Percentiles rank a stretch among this genome's conserved stretches.
phyloP scores from a whole-genome alignment of 2,888 invertebrate genomes.

The Ectropis crepuscularia region DNA sequence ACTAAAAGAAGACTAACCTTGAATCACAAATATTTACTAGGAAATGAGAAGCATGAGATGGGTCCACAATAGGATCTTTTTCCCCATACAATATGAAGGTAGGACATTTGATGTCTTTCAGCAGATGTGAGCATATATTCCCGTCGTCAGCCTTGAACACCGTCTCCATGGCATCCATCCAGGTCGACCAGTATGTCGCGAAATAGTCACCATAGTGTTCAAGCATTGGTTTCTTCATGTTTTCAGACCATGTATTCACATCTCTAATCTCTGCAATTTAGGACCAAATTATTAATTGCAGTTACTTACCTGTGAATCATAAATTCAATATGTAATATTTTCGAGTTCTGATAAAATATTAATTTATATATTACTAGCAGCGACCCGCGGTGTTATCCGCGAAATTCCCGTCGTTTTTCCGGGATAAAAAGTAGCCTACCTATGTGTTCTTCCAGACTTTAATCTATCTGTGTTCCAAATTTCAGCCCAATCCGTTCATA shows the following conservation, averaged over 20 bases:
- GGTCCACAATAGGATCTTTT: slow-evolving; percentile 89
- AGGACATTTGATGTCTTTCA: slow-evolving; percentile 88
- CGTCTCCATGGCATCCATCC: slow-evolving; percentile 87
- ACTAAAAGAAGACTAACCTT: slow-evolving; percentile 78
- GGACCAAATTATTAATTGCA: neutral
- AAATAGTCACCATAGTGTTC: slow-evolving; percentile 89
- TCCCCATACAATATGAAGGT: slow-evolving; percentile 93
- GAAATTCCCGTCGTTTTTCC: too few relatives aligned
- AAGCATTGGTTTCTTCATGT: slow-evolving; percentile 89
- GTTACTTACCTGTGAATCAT: too few relatives aligned
- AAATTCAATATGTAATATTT: too few relatives aligned
- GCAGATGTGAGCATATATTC: slow-evolving; percentile 87
- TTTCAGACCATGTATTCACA: slow-evolving; percentile 90
- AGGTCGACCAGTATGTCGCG: slow-evolving; percentile 88
- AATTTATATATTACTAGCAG: too few relatives aligned
- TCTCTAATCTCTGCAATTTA: slow-evolving; percentile 61
- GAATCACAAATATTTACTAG: slow-evolving; percentile 87
- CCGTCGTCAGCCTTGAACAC: slow-evolving; percentile 86
- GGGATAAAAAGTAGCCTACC: too few relatives aligned
- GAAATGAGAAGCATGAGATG: slow-evolving; percentile 90
- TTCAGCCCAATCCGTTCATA: too few relatives aligned
- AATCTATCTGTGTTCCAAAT: too few relatives aligned
- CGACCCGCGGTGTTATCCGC: too few relatives aligned
- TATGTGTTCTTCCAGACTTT: too few relatives aligned
- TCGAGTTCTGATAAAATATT: too few relatives aligned